Evolutionary conservation across 2,113 vertebrate species (phyloP), one percentile per base, ranked within the genome.

Genomic region (Cricetomys ansorgei): DNA sequence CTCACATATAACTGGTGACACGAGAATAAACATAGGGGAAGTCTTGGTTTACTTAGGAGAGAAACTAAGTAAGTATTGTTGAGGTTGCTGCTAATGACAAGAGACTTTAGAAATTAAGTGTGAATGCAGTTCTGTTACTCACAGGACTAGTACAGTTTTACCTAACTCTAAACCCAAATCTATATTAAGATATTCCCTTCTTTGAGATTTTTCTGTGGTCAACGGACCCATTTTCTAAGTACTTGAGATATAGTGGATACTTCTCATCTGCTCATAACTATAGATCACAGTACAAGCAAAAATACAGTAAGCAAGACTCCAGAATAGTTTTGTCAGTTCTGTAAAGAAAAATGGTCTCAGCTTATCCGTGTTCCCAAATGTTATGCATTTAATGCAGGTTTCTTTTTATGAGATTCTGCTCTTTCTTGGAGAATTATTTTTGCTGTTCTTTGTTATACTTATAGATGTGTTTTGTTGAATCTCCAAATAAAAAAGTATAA

Each of bases 401-500:
- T 88, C 72, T 79, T 37, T 94, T 88, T 67, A 31, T 65, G 94
- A 86, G 29, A 72, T 86, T 77, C 43, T 31, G 13, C 55, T 97
- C 50, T 87, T 81, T 48, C 65, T 87, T 79, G 10, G n/a, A 89
- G 77, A 92, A 89, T 89, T 94, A 27, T 88, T 80, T 96, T 45
- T 80, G 53, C 48, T 43, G 6, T 2, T 88, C 34, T 97, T 69
- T 94, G 75, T 94, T 72, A 77, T 89, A 19, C 31, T 83, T 79
- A 83, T 48, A 77, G 43, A 69, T 64, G 59, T 91, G 64, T 89
- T 94, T 94, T 95, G 50, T 94, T 75, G 81, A 57, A 45, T 94
- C 55, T 94, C 85, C 55, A 94, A 87, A 94, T 92, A 40, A 92
- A 25, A 88, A 88, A 53, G 55, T 64, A 62, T 15, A 80, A 89